phyloP scores from a whole-genome alignment of 1,140 invertebrate genomes.

The Diachasma alloeum region DNA sequence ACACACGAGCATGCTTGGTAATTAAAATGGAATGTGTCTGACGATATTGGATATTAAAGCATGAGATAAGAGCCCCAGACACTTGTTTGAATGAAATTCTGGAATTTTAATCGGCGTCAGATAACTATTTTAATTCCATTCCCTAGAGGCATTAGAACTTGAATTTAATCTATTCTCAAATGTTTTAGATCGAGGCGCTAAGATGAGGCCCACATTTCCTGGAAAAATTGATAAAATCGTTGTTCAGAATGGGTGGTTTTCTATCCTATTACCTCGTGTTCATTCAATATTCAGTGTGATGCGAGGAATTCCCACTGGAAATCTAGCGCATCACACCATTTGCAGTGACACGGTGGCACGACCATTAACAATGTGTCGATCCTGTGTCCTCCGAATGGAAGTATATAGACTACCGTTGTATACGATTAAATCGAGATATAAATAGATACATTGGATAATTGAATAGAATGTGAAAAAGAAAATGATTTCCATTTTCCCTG shows the following conservation, averaged over 20 bases:
- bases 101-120: too few relatives aligned
- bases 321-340: constrained; percentile 1
- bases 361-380: constrained; percentile 5
- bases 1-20: not conserved
- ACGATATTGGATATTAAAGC: not conserved
- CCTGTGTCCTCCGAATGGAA: not conserved
- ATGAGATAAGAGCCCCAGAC: not conserved
- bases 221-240: not conserved
- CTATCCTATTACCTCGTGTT: not conserved
- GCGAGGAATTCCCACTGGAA: not conserved
- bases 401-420: not conserved
- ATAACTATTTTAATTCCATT: too few relatives aligned
- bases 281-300: constrained; percentile 7
- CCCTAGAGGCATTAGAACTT: too few relatives aligned
- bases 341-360: constrained; percentile 3
- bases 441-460: not conserved
- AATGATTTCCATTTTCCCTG: not conserved
- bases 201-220: not conserved
- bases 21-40: not conserved
- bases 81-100: too few relatives aligned
- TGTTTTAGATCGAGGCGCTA: not conserved
- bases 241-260: not conserved
- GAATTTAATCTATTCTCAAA: not conserved
- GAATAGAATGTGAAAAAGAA: not conserved
- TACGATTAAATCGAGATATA: not conserved